Evolutionary conservation across 2,113 vertebrate genomes (phyloP), one percentile per base, ranked within the genome.

Genomic region (Raja brachyura): DNA sequence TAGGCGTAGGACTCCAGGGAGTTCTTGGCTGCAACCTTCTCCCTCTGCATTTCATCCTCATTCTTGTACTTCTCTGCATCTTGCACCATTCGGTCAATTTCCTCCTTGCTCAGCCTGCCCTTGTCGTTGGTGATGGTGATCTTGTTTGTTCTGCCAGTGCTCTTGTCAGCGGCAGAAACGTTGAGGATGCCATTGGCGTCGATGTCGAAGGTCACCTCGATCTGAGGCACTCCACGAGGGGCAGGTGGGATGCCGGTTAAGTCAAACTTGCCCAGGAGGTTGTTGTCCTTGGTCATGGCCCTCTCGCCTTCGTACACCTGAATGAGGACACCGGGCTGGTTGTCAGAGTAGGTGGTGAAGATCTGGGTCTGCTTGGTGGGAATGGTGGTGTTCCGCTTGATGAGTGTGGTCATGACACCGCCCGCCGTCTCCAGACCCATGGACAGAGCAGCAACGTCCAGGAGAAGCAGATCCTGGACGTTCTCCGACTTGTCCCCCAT

Each of bases 341-440:
- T 97, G 95, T 97, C 97, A 0, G 97, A 97, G 94, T 97, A 97
- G 93, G 97, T 97, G 92, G 96, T 97, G 95, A 97, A 97, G 95
- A 95, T 97, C 96, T 97, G 97, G 56, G 96, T 97, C 95, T 97
- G 97, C 95, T 97, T 97, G 94, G 96, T 97, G 86, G 97, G 97
- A 94, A 97, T 97, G 56, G 97, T 97, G 75, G 97, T 97, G 95
- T 97, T 97, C n/a, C 97, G 95, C 93, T 97, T 97, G 94, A 97
- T 97, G 94, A 97, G 96, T 0, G 97, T 95, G 61, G 93, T 93
- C 93, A 93, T 93, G 61, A 93, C 93, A 3, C 93, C 76, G 28
- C 92, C 93, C 48, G 77, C 93, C 3, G 90, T 93, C 63, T 93
- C 93, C 6, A 93, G 78, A 25, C 93, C 93, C 77, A 93, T 54